Conservation (phyloP, 2,113 vertebrate genomes). For the Thalassarche chlororhynchos region DNA sequence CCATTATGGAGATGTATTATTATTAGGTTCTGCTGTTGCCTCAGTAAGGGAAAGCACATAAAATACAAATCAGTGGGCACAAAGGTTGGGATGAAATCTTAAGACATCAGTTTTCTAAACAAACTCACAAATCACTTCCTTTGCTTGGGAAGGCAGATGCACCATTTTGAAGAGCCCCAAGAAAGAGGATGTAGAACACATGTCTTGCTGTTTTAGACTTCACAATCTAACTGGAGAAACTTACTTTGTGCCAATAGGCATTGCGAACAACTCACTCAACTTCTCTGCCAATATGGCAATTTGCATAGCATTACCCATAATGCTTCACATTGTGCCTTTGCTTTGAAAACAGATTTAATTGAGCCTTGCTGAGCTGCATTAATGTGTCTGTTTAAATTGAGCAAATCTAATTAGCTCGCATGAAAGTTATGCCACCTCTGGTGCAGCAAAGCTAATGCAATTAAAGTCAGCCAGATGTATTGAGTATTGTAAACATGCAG, state of each 20-base stretch:
- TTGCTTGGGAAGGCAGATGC: background rate
- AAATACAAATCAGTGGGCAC: slow-evolving; percentile 15
- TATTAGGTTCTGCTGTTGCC: slow-evolving; percentile 19
- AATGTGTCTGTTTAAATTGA: slow-evolving; percentile 79
- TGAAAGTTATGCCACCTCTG: slow-evolving; percentile 80
- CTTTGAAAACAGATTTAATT: slow-evolving; percentile 80
- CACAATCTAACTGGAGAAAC: slow-evolving; percentile 36
- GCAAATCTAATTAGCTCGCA: slow-evolving; percentile 78
- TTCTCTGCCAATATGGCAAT: slow-evolving; percentile 72
- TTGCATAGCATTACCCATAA: slow-evolving; percentile 77
- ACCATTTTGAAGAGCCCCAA: slow-evolving; percentile 41
- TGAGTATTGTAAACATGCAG: slow-evolving; percentile 70
- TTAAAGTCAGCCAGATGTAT: slow-evolving; percentile 76
- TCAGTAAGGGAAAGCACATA: slow-evolving; percentile 7
- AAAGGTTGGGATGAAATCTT: slow-evolving; percentile 8
- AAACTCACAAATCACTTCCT: slow-evolving; percentile 38
- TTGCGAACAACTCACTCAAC: slow-evolving; percentile 50
- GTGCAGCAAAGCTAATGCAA: slow-evolving; percentile 75
- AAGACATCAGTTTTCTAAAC: slow-evolving; percentile 14
- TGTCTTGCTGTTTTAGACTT: slow-evolving; percentile 52
- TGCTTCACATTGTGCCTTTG: slow-evolving; percentile 69
- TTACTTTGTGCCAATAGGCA: slow-evolving; percentile 65
- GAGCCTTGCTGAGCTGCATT: slow-evolving; percentile 76
- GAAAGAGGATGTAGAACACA: slow-evolving; percentile 4
- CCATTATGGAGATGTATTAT: slow-evolving; percentile 38